Evolutionary conservation across 2,113 vertebrate species (phyloP).

Genomic region (Hippoglossus stenolepis): DNA sequence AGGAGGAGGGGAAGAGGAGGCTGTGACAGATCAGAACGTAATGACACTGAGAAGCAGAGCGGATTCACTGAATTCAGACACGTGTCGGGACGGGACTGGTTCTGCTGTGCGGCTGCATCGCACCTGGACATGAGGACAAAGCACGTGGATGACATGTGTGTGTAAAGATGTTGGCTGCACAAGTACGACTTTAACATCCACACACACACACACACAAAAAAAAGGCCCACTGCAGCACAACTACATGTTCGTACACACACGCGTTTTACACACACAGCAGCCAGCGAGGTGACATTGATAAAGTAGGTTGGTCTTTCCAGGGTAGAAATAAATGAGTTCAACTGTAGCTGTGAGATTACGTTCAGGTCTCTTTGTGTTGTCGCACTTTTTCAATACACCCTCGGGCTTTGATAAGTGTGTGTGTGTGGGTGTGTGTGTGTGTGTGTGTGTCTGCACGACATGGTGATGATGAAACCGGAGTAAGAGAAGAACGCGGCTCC

Average conservation of each 20-base stretch:
- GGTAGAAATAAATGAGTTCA: constrained; percentile 79
- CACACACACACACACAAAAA: background rate
- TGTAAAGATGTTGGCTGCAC: background rate
- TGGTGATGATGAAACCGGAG: constrained; percentile 9
- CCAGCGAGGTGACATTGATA: constrained; percentile 70
- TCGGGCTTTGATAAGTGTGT: constrained; percentile 22
- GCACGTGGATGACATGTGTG: background rate
- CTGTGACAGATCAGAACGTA: constrained; percentile 2
- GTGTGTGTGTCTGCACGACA: constrained; percentile 6
- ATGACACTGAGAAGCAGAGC: constrained; percentile 18
- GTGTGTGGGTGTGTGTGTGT: constrained; percentile 20
- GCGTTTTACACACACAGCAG: constrained; percentile 33
- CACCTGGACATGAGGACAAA: background rate
- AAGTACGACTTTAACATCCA: background rate
- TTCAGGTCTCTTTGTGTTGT: constrained; percentile 62
- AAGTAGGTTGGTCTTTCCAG: constrained; percentile 67
- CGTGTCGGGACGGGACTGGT: too few relatives aligned
- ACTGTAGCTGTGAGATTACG: constrained; percentile 75
- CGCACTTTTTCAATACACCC: constrained; percentile 52
- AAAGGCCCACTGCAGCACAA: background rate
- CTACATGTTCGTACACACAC: constrained; percentile 28
- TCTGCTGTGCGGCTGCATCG: background rate
- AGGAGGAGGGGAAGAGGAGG: constrained; percentile 1
- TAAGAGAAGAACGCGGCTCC: background rate
- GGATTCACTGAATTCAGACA: background rate